phyloP scores from a whole-genome alignment of 2,888 invertebrate species.

The Steinernema scapterisci region DNA sequence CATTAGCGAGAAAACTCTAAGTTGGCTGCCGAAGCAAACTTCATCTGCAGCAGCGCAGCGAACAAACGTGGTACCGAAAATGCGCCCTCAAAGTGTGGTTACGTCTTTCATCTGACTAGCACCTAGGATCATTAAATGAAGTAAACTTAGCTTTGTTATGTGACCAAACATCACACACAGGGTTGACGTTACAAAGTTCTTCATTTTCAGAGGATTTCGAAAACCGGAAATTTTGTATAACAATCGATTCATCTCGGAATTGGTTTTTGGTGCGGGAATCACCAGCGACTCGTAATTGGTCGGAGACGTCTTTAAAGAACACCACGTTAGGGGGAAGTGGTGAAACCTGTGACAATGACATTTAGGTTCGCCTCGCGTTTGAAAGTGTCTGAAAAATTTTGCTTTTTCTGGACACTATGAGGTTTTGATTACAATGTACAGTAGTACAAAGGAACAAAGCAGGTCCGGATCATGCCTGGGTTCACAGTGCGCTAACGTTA shows the following conservation, averaged over 20 bases:
- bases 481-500: too few relatives aligned
- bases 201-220: neutral
- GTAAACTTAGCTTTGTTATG: neutral
- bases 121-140: too few relatives aligned
- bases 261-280: neutral
- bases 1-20: neutral
- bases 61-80: neutral
- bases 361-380: too few relatives aligned
- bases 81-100: too few relatives aligned
- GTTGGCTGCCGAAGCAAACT: neutral
- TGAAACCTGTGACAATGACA: too few relatives aligned
- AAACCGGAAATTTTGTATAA: slow-evolving; percentile 26
- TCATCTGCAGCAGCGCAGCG: neutral
- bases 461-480: too few relatives aligned
- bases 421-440: too few relatives aligned
- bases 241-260: neutral
- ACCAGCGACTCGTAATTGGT: neutral
- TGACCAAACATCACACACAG: neutral
- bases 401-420: too few relatives aligned
- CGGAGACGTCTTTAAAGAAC: neutral
- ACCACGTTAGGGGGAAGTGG: neutral
- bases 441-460: too few relatives aligned
- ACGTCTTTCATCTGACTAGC: too few relatives aligned
- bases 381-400: too few relatives aligned
- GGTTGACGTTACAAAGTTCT: neutral